A percentile compares a stretch with the other conserved stretches of the same genome.
Evolutionary conservation across 2,113 vertebrate species (phyloP).

Genomic region (Steatornis caripensis): DNA sequence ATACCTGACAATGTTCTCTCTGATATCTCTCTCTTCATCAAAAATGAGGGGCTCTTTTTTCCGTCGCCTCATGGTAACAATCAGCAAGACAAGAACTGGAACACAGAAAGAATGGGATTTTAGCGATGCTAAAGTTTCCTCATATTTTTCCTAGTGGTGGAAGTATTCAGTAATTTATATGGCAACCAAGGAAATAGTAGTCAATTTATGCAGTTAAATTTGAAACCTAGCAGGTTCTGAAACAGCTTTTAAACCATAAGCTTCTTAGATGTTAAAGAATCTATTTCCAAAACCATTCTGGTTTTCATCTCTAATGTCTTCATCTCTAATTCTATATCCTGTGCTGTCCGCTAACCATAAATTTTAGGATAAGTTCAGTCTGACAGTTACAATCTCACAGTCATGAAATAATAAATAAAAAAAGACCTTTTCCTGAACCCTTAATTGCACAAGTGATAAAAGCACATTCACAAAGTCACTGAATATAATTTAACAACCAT

Average conservation of each 20-base stretch:
- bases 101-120: slow-evolving; percentile 30
- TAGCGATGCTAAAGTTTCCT: background rate
- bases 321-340: background rate
- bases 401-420: background rate
- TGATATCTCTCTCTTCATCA: slow-evolving; percentile 90
- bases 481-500: slow-evolving; percentile 5
- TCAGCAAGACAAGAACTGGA: slow-evolving; percentile 89
- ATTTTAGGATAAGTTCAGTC: background rate
- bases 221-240: background rate
- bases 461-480: slow-evolving; percentile 9
- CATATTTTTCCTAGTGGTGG: background rate
- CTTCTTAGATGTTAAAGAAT: background rate
- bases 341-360: background rate
- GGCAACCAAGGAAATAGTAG: background rate
- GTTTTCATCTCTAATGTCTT: slow-evolving; percentile 17
- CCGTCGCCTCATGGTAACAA: slow-evolving; percentile 86
- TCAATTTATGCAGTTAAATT: background rate
- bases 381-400: slow-evolving; percentile 14
- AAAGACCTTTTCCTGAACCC: background rate
- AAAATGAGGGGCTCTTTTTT: slow-evolving; percentile 93
- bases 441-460: slow-evolving; percentile 47
- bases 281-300: slow-evolving; percentile 1
- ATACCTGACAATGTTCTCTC: slow-evolving; percentile 94
- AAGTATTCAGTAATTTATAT: background rate
- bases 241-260: background rate